A percentile compares a stretch with the other conserved stretches of the same genome.
phyloP scores from a whole-genome alignment of 2,797 vertebrate genomes.

The Tapirus indicus region DNA sequence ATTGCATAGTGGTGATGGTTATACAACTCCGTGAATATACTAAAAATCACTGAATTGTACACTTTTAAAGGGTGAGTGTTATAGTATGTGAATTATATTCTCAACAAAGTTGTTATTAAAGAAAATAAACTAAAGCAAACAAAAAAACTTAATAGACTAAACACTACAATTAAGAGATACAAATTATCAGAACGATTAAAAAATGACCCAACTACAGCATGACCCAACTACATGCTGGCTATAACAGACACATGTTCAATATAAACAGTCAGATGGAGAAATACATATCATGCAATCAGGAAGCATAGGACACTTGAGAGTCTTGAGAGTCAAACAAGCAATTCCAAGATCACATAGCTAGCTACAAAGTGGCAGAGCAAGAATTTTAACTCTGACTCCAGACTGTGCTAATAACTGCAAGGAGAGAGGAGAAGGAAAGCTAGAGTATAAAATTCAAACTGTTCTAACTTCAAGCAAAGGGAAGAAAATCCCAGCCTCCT shows the following conservation, averaged over 20 bases:
- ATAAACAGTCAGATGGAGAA: background rate
- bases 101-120: background rate
- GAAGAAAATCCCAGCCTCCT: background rate
- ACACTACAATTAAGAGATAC: slow-evolving; percentile 5
- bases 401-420: background rate
- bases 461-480: background rate
- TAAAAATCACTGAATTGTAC: background rate
- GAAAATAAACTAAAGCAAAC: background rate
- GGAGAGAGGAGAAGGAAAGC: background rate
- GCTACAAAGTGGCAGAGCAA: background rate
- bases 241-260: background rate
- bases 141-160: background rate
- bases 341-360: background rate
- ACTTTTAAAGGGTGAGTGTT: background rate
- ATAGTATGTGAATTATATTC: background rate
- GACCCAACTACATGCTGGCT: background rate
- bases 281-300: background rate
- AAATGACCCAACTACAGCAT: background rate
- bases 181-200: background rate
- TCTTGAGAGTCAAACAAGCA: background rate
- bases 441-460: background rate
- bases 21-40: background rate
- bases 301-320: background rate
- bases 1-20: background rate
- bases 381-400: background rate